Conservation (phyloP, 2,888 invertebrate species). For the Thecocarcelia acutangulata region DNA sequence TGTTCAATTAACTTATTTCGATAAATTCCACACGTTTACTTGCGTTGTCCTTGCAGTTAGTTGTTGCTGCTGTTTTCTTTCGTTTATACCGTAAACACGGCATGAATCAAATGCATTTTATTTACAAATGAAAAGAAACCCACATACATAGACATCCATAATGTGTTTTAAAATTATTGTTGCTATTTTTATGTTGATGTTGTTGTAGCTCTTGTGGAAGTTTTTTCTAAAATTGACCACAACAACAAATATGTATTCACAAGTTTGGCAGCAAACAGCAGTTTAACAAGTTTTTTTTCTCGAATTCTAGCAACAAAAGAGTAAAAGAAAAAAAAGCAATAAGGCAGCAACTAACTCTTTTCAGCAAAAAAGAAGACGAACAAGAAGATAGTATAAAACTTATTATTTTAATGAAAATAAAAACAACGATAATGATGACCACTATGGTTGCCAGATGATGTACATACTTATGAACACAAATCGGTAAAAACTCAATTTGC, state of each 20-base stretch:
- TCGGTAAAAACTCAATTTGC: too few species aligned
- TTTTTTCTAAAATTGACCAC: constrained; percentile 37
- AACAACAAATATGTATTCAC: constrained; percentile 47
- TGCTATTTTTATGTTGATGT: constrained; percentile 21
- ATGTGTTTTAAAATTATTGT: constrained; percentile 18
- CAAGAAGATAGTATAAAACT: constrained; percentile 20
- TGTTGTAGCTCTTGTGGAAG: constrained; percentile 55
- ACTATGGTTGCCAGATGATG: constrained; percentile 31
- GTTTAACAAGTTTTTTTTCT: constrained; percentile 63
- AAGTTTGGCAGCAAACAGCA: constrained; percentile 65
- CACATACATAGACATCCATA: background rate
- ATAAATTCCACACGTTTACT: constrained; percentile 46
- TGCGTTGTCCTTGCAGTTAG: constrained; percentile 25
- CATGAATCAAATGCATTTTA: constrained; percentile 44
- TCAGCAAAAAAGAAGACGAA: constrained; percentile 30
- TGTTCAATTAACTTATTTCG: constrained; percentile 49
- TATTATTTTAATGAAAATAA: constrained; percentile 21
- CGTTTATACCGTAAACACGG: constrained; percentile 53
- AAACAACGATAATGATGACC: background rate
- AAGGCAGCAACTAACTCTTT: constrained; percentile 24
- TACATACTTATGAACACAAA: too few species aligned
- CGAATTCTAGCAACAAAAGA: constrained; percentile 49
- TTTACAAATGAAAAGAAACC: constrained; percentile 6
- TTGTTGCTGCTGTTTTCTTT: constrained; percentile 11
- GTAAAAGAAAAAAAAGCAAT: constrained; percentile 41